Base-by-base conservation (phyloP, 2,113 vertebrate genomes). In the Poicephalus meyeri region DNA sequence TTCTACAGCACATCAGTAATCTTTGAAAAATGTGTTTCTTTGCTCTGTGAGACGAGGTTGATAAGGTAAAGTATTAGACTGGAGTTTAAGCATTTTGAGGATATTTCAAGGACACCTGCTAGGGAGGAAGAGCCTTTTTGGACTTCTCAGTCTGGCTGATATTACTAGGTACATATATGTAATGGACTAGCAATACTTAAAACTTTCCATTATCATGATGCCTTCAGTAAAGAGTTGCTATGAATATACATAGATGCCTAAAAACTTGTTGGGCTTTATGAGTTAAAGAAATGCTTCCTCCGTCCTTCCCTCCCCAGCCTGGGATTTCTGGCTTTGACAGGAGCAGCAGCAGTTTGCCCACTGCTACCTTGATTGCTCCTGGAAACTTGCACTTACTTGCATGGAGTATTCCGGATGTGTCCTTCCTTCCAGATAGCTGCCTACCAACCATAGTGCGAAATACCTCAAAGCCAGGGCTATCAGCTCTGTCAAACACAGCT, bases 21-120 rank as follows among this genome's bases (percentile, higher is more conserved):
- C 76, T 84, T 39, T 76, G 92, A 89, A 61, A 97, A 93, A 95
- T 56, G 61, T 39, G 53, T 95, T 95, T 91, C 78, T 86, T 80
- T 84, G 72, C 87, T 88, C 37, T 76, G 50, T 16, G 70, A 86
- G 91, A 76, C 77, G 31, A 71, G 31, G 29, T 60, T 86, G 95
- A 95, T 96, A 96, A 96, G 60, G 58, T 39, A 91, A 92, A 64
- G 19, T 11, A 21, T 55, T 33, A 66, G 79, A 83, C 80, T 13
- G 63, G 33, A 63, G 21, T 89, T 86, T 46, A 63, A 78, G 24
- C 61, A 56, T 69, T 69, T 61, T 88, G 77, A 86, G 74, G 79
- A 79, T 89, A 80, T 50, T 93, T 80, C 93, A 91, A 96, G 95
- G 95, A 37, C 87, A 63, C 91, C 53, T 60, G 4, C 50, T 41